Conservation (phyloP, 2,888 invertebrate species). For the Caenorhabditis zanzibari region DNA sequence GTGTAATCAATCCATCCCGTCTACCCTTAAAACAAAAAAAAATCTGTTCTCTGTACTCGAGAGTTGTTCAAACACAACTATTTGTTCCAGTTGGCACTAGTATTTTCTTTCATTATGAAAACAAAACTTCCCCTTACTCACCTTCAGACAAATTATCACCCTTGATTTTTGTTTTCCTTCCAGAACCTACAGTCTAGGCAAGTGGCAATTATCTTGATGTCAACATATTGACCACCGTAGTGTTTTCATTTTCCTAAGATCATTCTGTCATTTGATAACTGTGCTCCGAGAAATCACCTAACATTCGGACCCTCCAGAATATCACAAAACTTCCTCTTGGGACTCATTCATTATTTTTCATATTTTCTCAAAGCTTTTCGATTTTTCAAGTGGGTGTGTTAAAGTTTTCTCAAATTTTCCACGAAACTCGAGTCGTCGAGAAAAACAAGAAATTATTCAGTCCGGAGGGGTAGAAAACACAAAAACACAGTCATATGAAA, state of each 20-base stretch:
- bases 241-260: neutral
- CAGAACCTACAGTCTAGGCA: neutral
- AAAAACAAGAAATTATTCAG: constrained; percentile 42
- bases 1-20: constrained; percentile 22
- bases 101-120: neutral
- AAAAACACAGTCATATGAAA: constrained; percentile 35
- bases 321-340: constrained; percentile 11
- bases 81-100: constrained; percentile 28
- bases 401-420: constrained; percentile 22
- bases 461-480: neutral
- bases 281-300: too few relatives aligned
- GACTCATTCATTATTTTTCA: constrained; percentile 15
- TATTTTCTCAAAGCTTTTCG: constrained; percentile 12
- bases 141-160: constrained; percentile 25
- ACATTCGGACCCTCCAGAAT: neutral
- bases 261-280: neutral
- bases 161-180: neutral
- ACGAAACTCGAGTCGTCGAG: constrained; percentile 22
- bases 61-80: constrained; percentile 49
- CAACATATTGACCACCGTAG: neutral
- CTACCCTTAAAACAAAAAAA: constrained; percentile 19
- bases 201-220: neutral
- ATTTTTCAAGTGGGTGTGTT: constrained; percentile 1
- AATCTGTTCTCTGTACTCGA: constrained; percentile 31
- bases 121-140: constrained; percentile 1